Conservation (phyloP, 2,888 invertebrate species). For the Dioctria linearis region DNA sequence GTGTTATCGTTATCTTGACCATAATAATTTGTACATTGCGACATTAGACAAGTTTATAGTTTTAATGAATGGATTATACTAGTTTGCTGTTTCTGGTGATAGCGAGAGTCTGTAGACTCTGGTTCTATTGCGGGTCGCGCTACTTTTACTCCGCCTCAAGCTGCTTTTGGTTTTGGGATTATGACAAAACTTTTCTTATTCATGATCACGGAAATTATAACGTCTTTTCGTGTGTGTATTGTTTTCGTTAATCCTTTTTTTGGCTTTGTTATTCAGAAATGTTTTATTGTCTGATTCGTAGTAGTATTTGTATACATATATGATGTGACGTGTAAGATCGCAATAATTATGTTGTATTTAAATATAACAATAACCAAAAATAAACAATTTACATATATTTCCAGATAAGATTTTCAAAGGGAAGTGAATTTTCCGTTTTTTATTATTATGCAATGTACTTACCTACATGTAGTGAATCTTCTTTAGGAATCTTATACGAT, state of each 20-base stretch:
- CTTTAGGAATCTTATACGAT: no score
- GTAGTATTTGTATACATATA: no score
- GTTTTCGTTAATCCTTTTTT: background rate
- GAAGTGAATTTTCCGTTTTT: no score
- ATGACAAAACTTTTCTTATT: slow-evolving; percentile 48
- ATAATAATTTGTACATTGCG: slow-evolving; percentile 52
- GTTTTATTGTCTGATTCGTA: background rate
- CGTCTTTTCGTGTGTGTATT: background rate
- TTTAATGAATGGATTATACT: slow-evolving; percentile 48
- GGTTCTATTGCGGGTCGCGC: background rate
- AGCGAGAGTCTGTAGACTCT: slow-evolving; percentile 20
- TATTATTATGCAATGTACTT: no score
- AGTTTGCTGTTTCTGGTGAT: slow-evolving; percentile 1
- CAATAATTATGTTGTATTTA: no score
- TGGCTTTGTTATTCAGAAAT: slow-evolving; percentile 12
- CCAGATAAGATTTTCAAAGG: no score
- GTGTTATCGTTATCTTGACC: slow-evolving; percentile 51
- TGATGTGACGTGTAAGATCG: no score
- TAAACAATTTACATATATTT: no score
- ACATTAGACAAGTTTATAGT: slow-evolving; percentile 51
- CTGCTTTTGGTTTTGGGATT: slow-evolving; percentile 34
- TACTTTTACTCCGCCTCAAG: slow-evolving; percentile 1
- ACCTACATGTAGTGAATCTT: no score
- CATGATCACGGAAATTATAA: slow-evolving; percentile 8
- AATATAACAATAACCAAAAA: no score